Percentiles rank a stretch among this genome's conserved stretches.
These are phyloP conservation scores for Hyperoplus lanceolatus DNA, from an alignment of 2,797 vertebrate species.

Conservation along the genomic window DNA sequence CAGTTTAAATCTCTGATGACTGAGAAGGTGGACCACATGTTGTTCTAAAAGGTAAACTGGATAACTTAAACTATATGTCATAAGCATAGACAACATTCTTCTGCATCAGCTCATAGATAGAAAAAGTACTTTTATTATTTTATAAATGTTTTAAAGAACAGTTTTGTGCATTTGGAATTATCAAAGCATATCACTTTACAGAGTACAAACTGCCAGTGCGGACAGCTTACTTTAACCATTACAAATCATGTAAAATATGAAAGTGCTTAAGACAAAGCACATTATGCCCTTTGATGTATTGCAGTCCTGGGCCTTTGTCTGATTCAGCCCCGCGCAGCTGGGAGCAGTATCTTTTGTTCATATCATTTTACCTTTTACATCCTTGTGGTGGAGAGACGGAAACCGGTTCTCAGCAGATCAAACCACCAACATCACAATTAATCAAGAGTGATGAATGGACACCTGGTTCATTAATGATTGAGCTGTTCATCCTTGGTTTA, in stretches of 20 bases:
- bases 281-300: conserved; percentile 67
- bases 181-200: no score
- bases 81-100: background rate
- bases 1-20: background rate
- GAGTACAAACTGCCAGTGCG: background rate
- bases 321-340: conserved; percentile 49
- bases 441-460: conserved; percentile 74
- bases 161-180: background rate
- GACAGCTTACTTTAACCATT: background rate
- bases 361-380: conserved; percentile 61
- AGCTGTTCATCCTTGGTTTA: conserved; percentile 18
- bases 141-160: no score
- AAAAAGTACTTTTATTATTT: background rate
- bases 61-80: background rate
- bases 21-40: background rate
- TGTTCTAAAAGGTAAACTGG: background rate
- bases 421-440: conserved; percentile 69
- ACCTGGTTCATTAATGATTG: conserved; percentile 50
- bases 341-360: conserved; percentile 33
- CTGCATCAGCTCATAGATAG: background rate
- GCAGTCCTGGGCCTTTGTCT: conserved; percentile 50
- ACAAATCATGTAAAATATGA: background rate
- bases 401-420: conserved; percentile 55
- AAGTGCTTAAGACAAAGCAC: conserved; percentile 49
- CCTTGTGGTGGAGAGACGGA: conserved; percentile 49